A percentile compares a stretch with the other conserved stretches of the same genome.
Evolutionary conservation across 1,140 invertebrate genomes (phyloP).

Genomic region (Adoxophyes honmai): DNA sequence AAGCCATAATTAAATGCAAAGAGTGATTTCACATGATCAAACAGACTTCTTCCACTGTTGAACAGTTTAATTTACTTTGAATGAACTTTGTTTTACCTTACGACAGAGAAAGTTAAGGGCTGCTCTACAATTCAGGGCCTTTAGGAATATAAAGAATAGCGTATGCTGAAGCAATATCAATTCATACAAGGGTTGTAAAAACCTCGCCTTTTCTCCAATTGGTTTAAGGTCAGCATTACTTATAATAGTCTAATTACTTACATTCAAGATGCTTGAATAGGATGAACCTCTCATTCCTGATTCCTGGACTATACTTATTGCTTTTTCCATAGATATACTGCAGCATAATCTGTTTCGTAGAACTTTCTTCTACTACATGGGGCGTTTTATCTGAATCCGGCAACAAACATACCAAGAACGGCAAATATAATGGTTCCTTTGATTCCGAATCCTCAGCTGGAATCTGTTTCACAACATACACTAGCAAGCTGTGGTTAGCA

Average conservation of each 20-base stretch:
- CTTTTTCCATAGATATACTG: conserved; percentile 88
- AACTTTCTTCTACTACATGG: conserved; percentile 77
- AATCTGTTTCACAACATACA: conserved; percentile 80
- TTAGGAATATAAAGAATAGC: too few species aligned
- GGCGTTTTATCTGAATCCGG: conserved; percentile 69
- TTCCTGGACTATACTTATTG: conserved; percentile 77
- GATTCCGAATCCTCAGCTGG: conserved; percentile 34
- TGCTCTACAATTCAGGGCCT: too few species aligned
- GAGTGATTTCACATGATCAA: too few species aligned
- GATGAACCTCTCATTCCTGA: conserved; percentile 82
- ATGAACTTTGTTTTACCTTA: too few species aligned
- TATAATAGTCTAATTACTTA: conserved; percentile 77
- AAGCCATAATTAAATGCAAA: too few species aligned
- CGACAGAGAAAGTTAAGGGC: too few species aligned
- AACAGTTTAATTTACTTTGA: too few species aligned
- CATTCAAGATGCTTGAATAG: conserved; percentile 88
- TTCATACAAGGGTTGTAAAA: too few species aligned
- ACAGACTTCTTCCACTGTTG: too few species aligned
- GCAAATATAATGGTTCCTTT: conserved; percentile 70
- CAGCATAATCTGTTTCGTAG: conserved; percentile 83
- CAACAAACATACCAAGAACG: conserved; percentile 80
- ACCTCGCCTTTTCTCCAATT: too few species aligned
- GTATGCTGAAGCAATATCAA: too few species aligned
- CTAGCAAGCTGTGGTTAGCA: conserved; percentile 80
- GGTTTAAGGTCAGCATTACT: too few species aligned